Base-by-base conservation (phyloP, 2,888 invertebrate genomes). In the Andrena minutula region DNA sequence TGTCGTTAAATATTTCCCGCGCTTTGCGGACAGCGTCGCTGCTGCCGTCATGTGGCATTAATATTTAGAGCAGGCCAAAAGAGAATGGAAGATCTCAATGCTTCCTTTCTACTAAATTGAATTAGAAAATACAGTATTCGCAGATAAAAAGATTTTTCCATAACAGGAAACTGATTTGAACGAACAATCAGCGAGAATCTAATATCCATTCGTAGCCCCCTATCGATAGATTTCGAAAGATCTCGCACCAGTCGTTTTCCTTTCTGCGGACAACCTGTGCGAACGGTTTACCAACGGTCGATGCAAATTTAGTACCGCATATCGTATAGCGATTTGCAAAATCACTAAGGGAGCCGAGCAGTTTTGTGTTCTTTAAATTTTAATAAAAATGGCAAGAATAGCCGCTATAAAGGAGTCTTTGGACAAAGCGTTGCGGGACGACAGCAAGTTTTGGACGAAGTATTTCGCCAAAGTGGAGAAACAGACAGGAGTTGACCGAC, bases 401-500 rank as follows among this genome's bases (percentile, higher is more conserved):
- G 92, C 94, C 6, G 95, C 95, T 88, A 94, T 95, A 87, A 96
- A 95, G 92, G 95, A 95, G 63, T 94, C 95, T 16, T 92, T 97
- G 75, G 95, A 96, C 70, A 95, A 95, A 84, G 94, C 95, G 32
- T 94, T 98, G 63, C 94, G 94, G 69, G 97, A 98, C 93, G 95
- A 95, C 76, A 95, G 94, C 79, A 97, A 96, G 92, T 96, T 97
- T 66, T 97, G 97, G 97, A 95, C 96, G 3, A 95, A 95, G 89
- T 94, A 95, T 85, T 95, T 98, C 83, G 96, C 95, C 30, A 92
- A 94, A 82, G 94, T 96, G 5, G 98, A 98, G 93, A 93, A 94
- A 86, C 97, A 96, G 93, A 96, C 96, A 88, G 97, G 97, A 90
- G 94, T 98, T 68, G 96, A 96, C 91, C 95, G 98, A 89, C 94